Percentiles rank a stretch among this genome's conserved stretches.
These are phyloP conservation scores for Eospalax fontanierii DNA, from an alignment of 2,797 vertebrate genomes.

Conservation along the genomic window DNA sequence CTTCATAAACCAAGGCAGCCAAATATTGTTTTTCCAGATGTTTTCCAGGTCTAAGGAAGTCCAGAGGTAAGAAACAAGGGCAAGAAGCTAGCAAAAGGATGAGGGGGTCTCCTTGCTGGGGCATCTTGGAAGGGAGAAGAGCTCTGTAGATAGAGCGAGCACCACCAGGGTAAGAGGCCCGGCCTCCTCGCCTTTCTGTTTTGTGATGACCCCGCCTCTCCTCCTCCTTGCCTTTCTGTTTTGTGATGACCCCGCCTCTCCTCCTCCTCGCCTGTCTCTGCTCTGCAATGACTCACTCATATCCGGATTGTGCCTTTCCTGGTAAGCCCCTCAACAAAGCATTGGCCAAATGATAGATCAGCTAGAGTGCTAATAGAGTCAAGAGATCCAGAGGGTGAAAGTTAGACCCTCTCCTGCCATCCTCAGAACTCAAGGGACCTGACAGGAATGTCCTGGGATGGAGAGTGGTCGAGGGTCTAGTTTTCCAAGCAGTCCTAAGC, in stretches of 20 bases:
- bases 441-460: background rate
- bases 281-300: background rate
- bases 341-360: background rate
- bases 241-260: fast-evolving
- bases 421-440: background rate
- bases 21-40: slow-evolving; percentile 62
- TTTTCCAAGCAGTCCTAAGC: background rate
- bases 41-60: slow-evolving; percentile 38
- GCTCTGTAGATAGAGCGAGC: too few relatives aligned
- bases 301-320: background rate
- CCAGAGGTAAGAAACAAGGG: slow-evolving; percentile 13
- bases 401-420: too few relatives aligned
- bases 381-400: background rate
- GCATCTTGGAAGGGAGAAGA: fast-evolving
- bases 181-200: background rate
- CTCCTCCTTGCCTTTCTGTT: background rate
- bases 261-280: background rate
- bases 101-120: background rate
- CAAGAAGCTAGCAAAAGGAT: background rate
- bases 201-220: background rate
- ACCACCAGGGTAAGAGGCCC: background rate
- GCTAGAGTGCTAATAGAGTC: background rate
- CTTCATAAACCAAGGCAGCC: background rate
- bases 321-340: background rate
- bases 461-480: background rate